phyloP scores from a whole-genome alignment of 2,113 vertebrate genomes.

The Machaerirhynchus nigripectus region DNA sequence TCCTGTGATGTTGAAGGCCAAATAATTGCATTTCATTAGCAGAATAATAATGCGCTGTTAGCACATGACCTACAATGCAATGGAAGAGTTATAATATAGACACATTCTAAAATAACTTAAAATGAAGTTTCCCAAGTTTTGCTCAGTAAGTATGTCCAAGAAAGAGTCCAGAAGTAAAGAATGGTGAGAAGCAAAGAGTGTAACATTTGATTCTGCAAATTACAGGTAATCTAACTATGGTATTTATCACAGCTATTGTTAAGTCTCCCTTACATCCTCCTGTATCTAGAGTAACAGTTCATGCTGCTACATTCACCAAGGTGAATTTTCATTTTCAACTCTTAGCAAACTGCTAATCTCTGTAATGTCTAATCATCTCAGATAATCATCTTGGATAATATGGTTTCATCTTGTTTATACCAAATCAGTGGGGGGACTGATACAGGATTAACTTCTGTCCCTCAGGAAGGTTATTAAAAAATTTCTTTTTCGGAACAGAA shows the following conservation, averaged over 20 bases:
- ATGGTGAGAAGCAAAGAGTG: background rate
- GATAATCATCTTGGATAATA: background rate
- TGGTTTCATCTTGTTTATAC: background rate
- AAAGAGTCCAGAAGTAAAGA: background rate
- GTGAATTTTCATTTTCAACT: background rate
- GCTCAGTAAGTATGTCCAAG: background rate
- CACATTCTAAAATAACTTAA: background rate
- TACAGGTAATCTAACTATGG: background rate
- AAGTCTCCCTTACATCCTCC: background rate
- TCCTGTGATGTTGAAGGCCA: background rate
- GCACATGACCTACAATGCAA: background rate
- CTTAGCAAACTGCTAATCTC: background rate
- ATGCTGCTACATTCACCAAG: background rate
- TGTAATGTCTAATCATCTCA: background rate
- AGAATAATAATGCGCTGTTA: background rate
- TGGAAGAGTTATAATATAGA: background rate
- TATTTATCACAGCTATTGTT: background rate
- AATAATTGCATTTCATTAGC: conserved; percentile 18
- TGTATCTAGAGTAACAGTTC: background rate
- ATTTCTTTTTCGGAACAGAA: background rate
- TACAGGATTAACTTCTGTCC: background rate
- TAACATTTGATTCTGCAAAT: background rate
- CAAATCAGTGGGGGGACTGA: background rate
- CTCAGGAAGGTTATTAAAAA: background rate
- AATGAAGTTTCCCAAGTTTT: background rate